Conservation (phyloP, 2,113 vertebrate species). For the Sebastes fasciatus region DNA sequence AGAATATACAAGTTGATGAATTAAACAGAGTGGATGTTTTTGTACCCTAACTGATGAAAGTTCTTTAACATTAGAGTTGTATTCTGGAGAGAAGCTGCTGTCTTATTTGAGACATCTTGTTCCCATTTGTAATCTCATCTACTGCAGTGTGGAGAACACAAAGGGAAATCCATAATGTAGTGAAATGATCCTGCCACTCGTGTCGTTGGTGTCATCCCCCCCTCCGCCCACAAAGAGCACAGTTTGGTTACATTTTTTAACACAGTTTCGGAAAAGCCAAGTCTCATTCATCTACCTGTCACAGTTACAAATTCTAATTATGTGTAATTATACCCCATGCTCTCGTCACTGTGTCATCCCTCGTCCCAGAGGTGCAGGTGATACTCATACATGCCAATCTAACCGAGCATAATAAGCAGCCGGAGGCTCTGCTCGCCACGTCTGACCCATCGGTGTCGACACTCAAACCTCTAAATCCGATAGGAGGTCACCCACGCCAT, state of each 20-base stretch:
- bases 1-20: too few relatives aligned
- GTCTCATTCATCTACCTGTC: conserved; percentile 16
- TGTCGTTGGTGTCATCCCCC: not conserved
- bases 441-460: conserved; percentile 28
- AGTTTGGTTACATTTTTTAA: not conserved
- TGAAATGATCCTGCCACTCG: conserved; percentile 10
- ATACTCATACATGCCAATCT: conserved; percentile 12
- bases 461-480: conserved; percentile 19
- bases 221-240: not conserved
- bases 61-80: too few relatives aligned
- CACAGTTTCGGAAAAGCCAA: not conserved
- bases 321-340: conserved; percentile 35
- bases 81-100: not conserved
- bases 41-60: too few relatives aligned
- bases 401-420: conserved; percentile 29
- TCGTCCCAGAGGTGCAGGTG: conserved; percentile 45
- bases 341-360: conserved; percentile 23
- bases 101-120: not conserved
- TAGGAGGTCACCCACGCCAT: conserved; percentile 34
- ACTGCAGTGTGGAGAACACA: not conserved
- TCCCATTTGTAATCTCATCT: not conserved
- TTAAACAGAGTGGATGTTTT: too few relatives aligned
- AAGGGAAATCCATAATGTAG: not conserved
- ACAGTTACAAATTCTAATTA: conserved; percentile 39
- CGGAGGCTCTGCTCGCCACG: not conserved